Evolutionary conservation across 1,140 invertebrate species (phyloP), one percentile per base, ranked within the genome.

Genomic region (Euwallacea fornicatus): DNA sequence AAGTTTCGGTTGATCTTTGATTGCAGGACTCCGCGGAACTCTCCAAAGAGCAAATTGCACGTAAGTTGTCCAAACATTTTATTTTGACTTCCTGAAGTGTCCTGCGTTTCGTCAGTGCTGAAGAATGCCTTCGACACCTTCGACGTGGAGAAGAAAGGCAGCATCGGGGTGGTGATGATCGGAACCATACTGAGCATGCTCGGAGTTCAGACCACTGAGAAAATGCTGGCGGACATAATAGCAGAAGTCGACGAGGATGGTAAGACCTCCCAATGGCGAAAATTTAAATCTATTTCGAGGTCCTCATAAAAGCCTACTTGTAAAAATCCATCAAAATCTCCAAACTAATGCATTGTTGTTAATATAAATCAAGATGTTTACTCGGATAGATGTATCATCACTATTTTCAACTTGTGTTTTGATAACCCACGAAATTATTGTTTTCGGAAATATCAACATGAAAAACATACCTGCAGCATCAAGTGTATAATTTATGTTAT

Each of bases 121-220:
- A 87, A 89, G 70, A 90, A 90, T 78, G 91, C 91, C n/a, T 94
- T 94, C 80, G 88, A 90, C 74, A 91, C 92, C 44, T 94, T 94
- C 78, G 92, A 94, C 78, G 86, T 89, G 56, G 91, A 92, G 64
- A 90, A 91, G 75, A 89, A 88, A 61, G 91, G 91, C 3, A 86
- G 84, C 71, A 93, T 93, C 75, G 86, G 87, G 65, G 87, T 88
- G 56, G 86, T 88, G 68, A 91, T 92, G 85, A 89, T 93, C 72
- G 87, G 88, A 2, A 89, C 87, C 44, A 93, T 93, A 76, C 83
- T 94, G 58, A 90, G 92, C 78, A 92, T 93, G 83, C 84, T 93
- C 71, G 92, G 92, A 76, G 86, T 88, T 69, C 84, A 91, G 62
- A 89, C 90, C 67, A 86, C 88, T 4, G 86, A 85, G 50, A 88